Conservation (phyloP, 2,113 vertebrate species). For the Thryonomys swinderianus region DNA sequence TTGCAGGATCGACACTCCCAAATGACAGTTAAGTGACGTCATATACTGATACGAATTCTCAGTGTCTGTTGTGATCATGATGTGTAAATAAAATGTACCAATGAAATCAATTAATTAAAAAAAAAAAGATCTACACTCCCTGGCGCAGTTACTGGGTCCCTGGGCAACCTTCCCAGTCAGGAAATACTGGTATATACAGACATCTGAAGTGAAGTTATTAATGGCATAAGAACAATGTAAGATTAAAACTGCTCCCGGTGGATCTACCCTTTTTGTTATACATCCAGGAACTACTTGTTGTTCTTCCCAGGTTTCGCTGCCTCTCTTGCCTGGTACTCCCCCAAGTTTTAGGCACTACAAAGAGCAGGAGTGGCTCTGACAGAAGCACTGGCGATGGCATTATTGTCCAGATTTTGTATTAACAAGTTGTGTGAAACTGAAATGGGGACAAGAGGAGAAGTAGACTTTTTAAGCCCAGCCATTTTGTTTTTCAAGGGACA, state of each 20-base stretch:
- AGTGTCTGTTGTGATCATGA: too few relatives aligned
- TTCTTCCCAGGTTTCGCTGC: background rate
- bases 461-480: conserved; percentile 67
- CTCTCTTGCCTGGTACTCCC: background rate
- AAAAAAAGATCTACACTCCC: background rate
- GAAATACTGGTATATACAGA: background rate
- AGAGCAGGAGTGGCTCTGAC: background rate
- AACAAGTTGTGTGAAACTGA: conserved; percentile 56
- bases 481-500: conserved; percentile 83
- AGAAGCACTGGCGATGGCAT: background rate
- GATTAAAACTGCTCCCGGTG: background rate
- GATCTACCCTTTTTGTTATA: background rate
- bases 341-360: background rate
- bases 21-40: too few relatives aligned
- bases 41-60: too few relatives aligned
- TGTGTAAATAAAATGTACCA: too few relatives aligned
- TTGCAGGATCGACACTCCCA: background rate
- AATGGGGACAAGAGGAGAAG: conserved; percentile 57
- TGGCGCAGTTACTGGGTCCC: background rate
- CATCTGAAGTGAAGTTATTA: background rate
- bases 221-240: background rate
- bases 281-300: background rate
- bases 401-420: background rate
- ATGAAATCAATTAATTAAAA: too few relatives aligned
- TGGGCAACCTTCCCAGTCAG: background rate